These are phyloP conservation scores for Urocyon cinereoargenteus DNA, from an alignment of 2,797 vertebrate genomes.

Conservation along the genomic window DNA sequence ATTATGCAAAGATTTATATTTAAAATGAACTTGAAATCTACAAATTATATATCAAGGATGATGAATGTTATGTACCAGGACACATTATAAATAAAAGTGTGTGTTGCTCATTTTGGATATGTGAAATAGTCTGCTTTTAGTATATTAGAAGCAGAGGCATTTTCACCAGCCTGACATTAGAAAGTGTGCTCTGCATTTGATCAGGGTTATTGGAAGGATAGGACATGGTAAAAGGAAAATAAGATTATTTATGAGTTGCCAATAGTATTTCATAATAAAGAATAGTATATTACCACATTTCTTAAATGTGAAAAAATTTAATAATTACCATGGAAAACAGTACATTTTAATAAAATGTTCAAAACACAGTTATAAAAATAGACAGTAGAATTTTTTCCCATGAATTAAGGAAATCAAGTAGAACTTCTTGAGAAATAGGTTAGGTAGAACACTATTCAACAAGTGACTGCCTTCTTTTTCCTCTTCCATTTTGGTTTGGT, in stretches of 20 bases:
- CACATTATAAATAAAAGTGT: slow-evolving; percentile 49
- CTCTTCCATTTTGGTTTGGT: background rate
- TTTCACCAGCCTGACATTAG: slow-evolving; percentile 51
- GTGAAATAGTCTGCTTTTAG: slow-evolving; percentile 33
- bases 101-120: background rate
- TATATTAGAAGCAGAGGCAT: slow-evolving; percentile 50
- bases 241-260: slow-evolving; percentile 72
- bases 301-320: slow-evolving; percentile 3
- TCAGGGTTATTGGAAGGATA: slow-evolving; percentile 43
- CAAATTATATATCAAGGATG: background rate
- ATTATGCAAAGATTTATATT: slow-evolving; percentile 49
- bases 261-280: slow-evolving; percentile 64
- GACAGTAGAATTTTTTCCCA: background rate
- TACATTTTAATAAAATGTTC: slow-evolving; percentile 58
- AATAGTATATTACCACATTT: slow-evolving; percentile 32
- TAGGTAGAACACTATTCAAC: background rate
- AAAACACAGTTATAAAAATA: slow-evolving; percentile 45
- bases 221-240: slow-evolving; percentile 58
- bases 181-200: slow-evolving; percentile 60
- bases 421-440: slow-evolving; percentile 25
- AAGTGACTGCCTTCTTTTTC: slow-evolving; percentile 17
- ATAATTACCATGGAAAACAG: slow-evolving; percentile 41
- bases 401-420: slow-evolving; percentile 34
- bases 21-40: slow-evolving; percentile 13
- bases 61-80: background rate